Evolutionary conservation across 2,113 vertebrate species (phyloP).

Genomic region (Natator depressus): DNA sequence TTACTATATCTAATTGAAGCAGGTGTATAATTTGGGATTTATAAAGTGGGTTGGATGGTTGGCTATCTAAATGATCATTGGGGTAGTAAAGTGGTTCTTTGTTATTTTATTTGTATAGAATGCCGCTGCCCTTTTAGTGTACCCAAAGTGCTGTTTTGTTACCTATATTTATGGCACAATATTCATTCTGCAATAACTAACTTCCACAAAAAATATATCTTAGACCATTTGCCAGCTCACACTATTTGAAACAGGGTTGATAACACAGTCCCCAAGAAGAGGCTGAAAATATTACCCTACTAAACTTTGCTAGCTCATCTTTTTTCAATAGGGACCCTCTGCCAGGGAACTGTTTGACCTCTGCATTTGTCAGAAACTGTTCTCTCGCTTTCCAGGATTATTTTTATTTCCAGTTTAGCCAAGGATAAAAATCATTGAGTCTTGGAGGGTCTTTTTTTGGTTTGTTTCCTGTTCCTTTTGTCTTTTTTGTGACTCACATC

Average conservation of each 20-base stretch:
- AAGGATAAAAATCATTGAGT: background rate
- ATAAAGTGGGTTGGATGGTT: rapidly evolving
- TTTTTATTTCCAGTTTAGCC: background rate
- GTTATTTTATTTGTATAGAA: background rate
- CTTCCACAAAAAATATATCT: background rate
- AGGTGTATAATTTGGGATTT: background rate
- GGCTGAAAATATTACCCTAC: background rate
- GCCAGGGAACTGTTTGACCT: background rate
- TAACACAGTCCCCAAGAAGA: background rate
- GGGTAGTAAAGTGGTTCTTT: background rate
- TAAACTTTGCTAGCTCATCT: background rate
- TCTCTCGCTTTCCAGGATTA: background rate
- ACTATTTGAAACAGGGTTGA: background rate
- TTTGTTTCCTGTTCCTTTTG: background rate
- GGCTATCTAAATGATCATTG: background rate
- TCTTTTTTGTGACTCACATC: background rate
- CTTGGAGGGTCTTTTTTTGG: background rate
- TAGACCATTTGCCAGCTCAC: background rate
- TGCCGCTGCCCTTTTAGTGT: background rate
- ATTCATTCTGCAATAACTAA: background rate
- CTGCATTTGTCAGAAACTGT: background rate
- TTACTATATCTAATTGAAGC: background rate
- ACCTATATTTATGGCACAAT: background rate
- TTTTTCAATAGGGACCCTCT: background rate
- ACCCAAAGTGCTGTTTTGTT: background rate